Evolutionary conservation across 2,797 vertebrate species (phyloP), one percentile per base, ranked within the genome.

Genomic region (Atherinosoma microstoma): DNA sequence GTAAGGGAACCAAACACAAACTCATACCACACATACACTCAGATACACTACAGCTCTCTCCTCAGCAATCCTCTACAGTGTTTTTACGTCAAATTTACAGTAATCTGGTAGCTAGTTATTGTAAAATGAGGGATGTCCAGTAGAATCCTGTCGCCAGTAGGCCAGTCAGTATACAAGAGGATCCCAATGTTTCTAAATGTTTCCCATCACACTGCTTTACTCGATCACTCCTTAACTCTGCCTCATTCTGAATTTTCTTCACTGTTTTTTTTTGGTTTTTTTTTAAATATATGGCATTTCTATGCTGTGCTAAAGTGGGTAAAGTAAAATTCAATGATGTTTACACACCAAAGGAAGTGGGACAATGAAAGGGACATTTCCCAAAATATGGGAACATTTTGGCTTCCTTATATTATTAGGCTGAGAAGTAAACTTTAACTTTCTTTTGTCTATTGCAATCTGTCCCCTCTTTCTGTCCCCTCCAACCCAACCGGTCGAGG

Each of bases 301-400:
- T 95, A 94, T 94, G 95, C 94, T 92, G 94, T 92, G 93, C 93
- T 94, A 90, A 91, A 94, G 88, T 88, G 89, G 92, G 84, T 84
- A 71, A 88, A 88, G 76, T 90, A 78, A 84, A 92, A 93, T 93
- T 84, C 91, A 92, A 92, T 75, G 79, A 90, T 76, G 86, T 36
- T 57, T 54, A 84, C 89, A 92, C 89, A 89, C 74, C 64, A 89
- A 91, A 90, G 84, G 84, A 91, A 89, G 80, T 70, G 72, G 76
- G 85, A 91, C 89, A 58, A 91, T 86, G 83, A 90, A 64, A 73
- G 87, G 84, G 84, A 92, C 70, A 60, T 87, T 88, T 77, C 87
- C 74, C 73, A 74, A 87, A 74, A 86, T 75, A 51, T 0, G 71
- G 79, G 88, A 87, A 90, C 73, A 73, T 75, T 86, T 87, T 81